phyloP scores from a whole-genome alignment of 2,888 invertebrate species.

The Stictocephala bisonia region DNA sequence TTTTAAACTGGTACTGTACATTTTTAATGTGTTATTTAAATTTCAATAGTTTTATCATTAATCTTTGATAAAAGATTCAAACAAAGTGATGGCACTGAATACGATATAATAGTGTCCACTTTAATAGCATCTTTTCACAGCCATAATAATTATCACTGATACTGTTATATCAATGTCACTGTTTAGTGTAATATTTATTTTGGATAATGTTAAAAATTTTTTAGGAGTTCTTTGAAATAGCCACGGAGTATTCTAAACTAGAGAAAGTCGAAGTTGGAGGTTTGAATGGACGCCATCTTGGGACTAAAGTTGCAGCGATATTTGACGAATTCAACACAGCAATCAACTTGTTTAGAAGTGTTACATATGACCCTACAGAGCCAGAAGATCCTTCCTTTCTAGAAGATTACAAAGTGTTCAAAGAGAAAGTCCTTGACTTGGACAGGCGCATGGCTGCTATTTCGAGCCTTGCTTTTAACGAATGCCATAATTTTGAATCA shows the following conservation, averaged over 20 bases:
- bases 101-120: no score
- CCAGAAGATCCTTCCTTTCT: constrained; percentile 76
- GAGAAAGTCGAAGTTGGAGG: constrained; percentile 88
- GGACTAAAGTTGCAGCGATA: constrained; percentile 66
- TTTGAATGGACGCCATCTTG: constrained; percentile 72
- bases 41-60: no score
- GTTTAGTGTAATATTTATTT: no score
- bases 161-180: no score
- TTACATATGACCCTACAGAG: constrained; percentile 78
- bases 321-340: constrained; percentile 63
- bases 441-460: constrained; percentile 84
- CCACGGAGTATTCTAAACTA: constrained; percentile 84
- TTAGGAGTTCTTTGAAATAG: constrained; percentile 78
- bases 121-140: no score
- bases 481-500: constrained; percentile 76
- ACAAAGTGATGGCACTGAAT: no score
- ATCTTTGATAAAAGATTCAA: no score
- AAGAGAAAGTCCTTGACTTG: constrained; percentile 73
- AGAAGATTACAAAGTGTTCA: constrained; percentile 73
- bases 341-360: constrained; percentile 65
- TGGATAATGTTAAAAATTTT: no score
- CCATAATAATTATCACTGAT: no score
- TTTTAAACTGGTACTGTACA: no score
- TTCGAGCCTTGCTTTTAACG: constrained; percentile 83
- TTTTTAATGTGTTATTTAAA: no score